These are phyloP conservation scores for Mormoops blainvillei DNA, from an alignment of 2,113 vertebrate genomes.

Conservation along the genomic window DNA sequence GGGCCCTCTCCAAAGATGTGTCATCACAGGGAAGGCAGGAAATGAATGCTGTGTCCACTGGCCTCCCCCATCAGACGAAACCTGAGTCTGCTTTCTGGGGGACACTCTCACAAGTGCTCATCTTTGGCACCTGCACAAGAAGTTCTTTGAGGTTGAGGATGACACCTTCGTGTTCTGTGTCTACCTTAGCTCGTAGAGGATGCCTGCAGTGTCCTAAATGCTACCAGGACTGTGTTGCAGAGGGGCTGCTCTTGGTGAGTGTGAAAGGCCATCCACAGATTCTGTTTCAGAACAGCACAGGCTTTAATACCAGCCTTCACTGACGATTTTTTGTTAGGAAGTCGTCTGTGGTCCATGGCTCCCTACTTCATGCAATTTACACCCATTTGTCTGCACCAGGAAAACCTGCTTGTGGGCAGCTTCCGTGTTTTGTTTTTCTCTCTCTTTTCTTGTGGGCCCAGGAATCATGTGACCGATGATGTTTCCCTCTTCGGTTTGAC, in stretches of 20 bases:
- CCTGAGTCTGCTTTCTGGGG: not conserved
- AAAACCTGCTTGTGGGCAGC: not conserved
- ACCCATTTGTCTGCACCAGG: not conserved
- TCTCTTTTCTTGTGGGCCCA: not conserved
- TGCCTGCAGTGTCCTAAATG: not conserved
- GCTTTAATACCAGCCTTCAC: not conserved
- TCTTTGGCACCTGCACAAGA: not conserved
- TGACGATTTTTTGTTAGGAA: not conserved
- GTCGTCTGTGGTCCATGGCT: not conserved
- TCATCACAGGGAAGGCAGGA: not conserved
- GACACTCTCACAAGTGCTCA: rapidly evolving
- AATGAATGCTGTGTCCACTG: not conserved
- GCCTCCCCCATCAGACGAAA: not conserved
- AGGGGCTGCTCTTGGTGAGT: not conserved
- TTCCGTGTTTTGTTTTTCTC: not conserved
- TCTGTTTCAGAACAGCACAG: not conserved
- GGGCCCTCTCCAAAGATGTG: not conserved
- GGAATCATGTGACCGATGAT: rapidly evolving
- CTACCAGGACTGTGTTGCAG: rapidly evolving
- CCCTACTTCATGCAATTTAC: not conserved
- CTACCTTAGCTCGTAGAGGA: not conserved
- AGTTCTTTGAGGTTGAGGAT: not conserved
- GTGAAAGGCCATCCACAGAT: rapidly evolving
- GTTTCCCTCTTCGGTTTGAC: not conserved
- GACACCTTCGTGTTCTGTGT: rapidly evolving